A percentile compares a stretch with the other conserved stretches of the same genome.
Evolutionary conservation across 2,113 vertebrate genomes (phyloP).

Genomic region (Agapornis roseicollis): DNA sequence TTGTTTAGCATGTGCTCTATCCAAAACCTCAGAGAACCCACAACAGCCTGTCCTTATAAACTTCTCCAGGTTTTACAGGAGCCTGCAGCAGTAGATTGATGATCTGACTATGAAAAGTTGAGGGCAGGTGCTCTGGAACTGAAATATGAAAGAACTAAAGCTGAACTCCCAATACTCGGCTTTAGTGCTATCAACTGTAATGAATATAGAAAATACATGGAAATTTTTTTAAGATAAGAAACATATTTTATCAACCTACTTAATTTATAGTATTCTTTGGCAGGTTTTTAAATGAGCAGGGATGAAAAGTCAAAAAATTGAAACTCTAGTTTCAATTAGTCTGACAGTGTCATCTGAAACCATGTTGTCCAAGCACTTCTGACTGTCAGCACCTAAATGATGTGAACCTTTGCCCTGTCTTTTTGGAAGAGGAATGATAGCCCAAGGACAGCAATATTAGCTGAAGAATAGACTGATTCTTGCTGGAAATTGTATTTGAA

Average conservation of each 20-base stretch:
- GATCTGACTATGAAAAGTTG: background rate
- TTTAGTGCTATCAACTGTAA: background rate
- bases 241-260: background rate
- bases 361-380: background rate
- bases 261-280: background rate
- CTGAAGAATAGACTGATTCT: background rate
- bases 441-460: background rate
- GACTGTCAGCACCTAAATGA: background rate
- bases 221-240: background rate
- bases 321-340: background rate
- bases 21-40: background rate
- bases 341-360: background rate
- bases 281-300: background rate
- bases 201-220: background rate
- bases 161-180: background rate
- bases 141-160: background rate
- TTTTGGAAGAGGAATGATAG: background rate
- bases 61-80: background rate
- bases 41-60: background rate
- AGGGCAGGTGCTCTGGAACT: background rate
- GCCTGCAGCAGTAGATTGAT: background rate
- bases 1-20: background rate
- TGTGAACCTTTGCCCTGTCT: background rate
- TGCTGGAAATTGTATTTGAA: conserved; percentile 11
- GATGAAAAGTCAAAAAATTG: background rate